Evolutionary conservation across 2,797 vertebrate species (phyloP).

Genomic region (Kryptolebias ocellatus): DNA sequence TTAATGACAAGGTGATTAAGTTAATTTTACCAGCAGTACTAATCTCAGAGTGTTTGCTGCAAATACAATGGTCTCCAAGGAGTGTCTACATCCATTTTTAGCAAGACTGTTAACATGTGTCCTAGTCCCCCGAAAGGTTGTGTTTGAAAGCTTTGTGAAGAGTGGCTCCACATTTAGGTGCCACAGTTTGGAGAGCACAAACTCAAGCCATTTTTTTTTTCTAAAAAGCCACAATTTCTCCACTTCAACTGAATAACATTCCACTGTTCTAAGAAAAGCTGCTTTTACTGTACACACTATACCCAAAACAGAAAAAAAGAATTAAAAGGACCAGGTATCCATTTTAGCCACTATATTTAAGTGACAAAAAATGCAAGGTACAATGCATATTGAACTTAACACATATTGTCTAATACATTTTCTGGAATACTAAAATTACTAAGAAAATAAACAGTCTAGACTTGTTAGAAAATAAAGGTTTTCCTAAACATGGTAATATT

Average conservation of each 20-base stretch:
- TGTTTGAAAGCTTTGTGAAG: background rate
- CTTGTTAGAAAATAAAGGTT: background rate
- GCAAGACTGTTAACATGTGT: background rate
- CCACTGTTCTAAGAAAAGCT: background rate
- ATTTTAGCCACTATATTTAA: background rate
- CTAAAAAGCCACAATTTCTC: background rate
- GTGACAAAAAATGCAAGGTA: background rate
- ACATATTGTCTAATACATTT: background rate
- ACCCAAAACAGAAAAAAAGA: too few species aligned
- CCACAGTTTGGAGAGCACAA: background rate
- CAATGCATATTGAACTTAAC: too few species aligned
- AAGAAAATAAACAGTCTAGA: background rate
- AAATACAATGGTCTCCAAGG: background rate
- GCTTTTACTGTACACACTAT: background rate
- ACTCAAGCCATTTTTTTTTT: background rate
- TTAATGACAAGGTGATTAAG: background rate
- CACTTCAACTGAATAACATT: background rate
- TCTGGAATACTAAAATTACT: background rate
- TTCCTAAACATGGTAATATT: constrained; percentile 2
- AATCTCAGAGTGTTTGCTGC: background rate
- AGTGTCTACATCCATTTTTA: background rate
- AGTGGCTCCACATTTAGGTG: background rate
- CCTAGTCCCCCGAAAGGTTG: background rate
- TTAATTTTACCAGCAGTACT: background rate
- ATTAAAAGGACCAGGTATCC: too few species aligned